Percentiles rank a stretch among this genome's conserved stretches.
Conservation (phyloP, 2,888 invertebrate species). For the Cataglyphis livida region DNA sequence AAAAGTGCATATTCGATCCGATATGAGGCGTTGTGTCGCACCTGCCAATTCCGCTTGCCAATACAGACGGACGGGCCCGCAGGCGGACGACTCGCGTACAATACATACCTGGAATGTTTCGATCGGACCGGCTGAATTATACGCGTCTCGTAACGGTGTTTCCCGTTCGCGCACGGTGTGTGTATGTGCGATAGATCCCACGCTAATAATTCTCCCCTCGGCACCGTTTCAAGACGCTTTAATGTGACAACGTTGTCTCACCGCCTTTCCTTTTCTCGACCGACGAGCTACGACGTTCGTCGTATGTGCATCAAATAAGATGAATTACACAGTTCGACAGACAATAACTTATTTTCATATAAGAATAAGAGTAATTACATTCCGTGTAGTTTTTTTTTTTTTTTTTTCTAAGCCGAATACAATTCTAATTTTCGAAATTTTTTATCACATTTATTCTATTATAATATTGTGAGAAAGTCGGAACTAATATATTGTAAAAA, state of each 20-base stretch:
- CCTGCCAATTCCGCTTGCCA: conserved; percentile 17
- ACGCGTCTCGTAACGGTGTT: conserved; percentile 80
- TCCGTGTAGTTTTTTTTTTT: neutral
- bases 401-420: neutral
- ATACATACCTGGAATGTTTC: conserved; percentile 82
- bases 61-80: conserved; percentile 27
- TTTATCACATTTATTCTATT: neutral
- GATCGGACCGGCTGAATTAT: conserved; percentile 75
- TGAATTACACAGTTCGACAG: neutral
- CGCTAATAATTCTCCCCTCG: conserved; percentile 80
- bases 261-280: conserved; percentile 67
- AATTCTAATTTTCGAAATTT: neutral
- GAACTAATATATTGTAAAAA: neutral
- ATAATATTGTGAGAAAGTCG: neutral
- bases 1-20: neutral
- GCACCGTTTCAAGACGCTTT: conserved; percentile 71
- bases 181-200: conserved; percentile 79
- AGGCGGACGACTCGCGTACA: conserved; percentile 71
- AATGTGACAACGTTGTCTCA: conserved; percentile 69
- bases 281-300: conserved; percentile 11
- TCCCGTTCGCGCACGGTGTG: conserved; percentile 62
- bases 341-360: neutral
- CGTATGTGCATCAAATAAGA: conserved; percentile 10
- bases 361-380: neutral
- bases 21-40: neutral